Evolutionary conservation across 2,113 vertebrate species (phyloP), one percentile per base, ranked within the genome.

Genomic region (Bathybates hornii): DNA sequence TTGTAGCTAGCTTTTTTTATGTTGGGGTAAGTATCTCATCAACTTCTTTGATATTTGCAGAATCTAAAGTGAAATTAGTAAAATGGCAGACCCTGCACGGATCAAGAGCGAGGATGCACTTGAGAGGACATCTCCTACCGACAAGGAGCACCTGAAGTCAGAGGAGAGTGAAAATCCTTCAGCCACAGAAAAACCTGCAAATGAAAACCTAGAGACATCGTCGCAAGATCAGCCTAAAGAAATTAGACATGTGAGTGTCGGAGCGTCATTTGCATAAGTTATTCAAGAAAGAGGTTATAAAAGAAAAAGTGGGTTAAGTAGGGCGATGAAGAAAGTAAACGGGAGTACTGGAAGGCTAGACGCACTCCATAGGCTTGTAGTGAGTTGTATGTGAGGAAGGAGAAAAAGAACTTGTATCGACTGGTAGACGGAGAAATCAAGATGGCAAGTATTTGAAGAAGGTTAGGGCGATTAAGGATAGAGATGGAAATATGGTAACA

Each of bases 71-170:
- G 78, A 16, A 19, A 86, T 76, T 48, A 12, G 43, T 76, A 50
- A 41, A 12, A 97, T 97, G 96, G 96, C 96, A 21, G 96, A 97
- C 82, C 96, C 96, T 50, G 96, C 95, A 3, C 93, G 95, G 7
- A 92, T 96, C 5, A 96, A 96, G 73, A 3, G 36, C 5, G 93
- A 91, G 0, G 36, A 4, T 6, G 17, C 6, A 52, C 5, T 81
- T 1, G 83, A 90, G 4, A 93, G 78, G 16, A 12, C 9, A 8
- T 1, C 84, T 8, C 81, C 90, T 27, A 27, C 24, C 2, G 12
- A 29, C 7, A 91, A 93, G 54, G 86, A 93, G 12, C 53, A 45
- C 19, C 10, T 14, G 2, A 93, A 86, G 57, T 16, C 78, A 1
- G 91, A 90, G 2, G 68, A 73, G 38, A 32, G 29, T 10, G 90